Conservation (phyloP, 2,797 vertebrate species). For the Pangasius krempfi region DNA sequence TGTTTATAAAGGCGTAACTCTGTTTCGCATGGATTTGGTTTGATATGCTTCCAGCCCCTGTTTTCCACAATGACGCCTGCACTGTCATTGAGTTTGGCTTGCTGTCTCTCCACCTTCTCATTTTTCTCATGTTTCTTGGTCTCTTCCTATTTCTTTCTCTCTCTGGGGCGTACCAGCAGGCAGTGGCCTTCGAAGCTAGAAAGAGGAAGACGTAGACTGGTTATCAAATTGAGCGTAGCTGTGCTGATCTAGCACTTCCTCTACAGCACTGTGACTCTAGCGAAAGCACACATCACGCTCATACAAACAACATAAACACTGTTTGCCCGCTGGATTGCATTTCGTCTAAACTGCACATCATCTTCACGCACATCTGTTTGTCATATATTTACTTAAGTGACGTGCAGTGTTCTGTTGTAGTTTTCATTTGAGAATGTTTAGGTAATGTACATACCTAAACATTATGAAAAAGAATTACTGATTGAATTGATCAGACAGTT, state of each 20-base stretch:
- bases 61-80: conserved; percentile 16
- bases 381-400: not conserved
- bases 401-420: not conserved
- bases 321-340: not conserved
- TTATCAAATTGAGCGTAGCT: not conserved
- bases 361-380: not conserved
- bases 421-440: not conserved
- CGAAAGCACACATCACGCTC: too few relatives aligned
- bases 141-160: conserved; percentile 11
- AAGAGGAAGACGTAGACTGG: not conserved
- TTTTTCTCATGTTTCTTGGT: not conserved
- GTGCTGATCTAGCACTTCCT: conserved; percentile 40
- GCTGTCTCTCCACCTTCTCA: not conserved
- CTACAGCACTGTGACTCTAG: not conserved
- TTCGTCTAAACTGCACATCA: not conserved
- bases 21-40: conserved; percentile 18
- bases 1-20: conserved; percentile 7
- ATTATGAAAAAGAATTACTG: not conserved
- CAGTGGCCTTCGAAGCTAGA: conserved; percentile 1
- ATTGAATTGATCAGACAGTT: not conserved
- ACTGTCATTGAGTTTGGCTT: not conserved
- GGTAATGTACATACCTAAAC: not conserved
- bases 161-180: conserved; percentile 16
- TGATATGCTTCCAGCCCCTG: conserved; percentile 1
- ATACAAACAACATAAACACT: not conserved